phyloP scores from a whole-genome alignment of 2,113 vertebrate species.

The Brienomyrus longianalis region DNA sequence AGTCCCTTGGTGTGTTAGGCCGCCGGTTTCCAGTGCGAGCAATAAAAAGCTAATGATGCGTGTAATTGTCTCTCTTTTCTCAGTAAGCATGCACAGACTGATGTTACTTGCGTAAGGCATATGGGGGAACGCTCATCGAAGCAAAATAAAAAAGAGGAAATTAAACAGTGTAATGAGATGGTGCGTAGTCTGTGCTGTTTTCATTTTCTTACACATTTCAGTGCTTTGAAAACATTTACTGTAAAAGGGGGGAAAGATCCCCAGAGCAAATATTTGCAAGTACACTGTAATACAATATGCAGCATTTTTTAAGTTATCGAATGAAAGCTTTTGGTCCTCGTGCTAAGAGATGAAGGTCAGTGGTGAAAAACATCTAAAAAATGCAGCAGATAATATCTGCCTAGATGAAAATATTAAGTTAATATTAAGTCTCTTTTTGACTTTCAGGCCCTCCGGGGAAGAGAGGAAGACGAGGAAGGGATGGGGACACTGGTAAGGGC shows the following conservation, averaged over 20 bases:
- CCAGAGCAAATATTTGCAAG: conserved; percentile 15
- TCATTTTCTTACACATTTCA: background rate
- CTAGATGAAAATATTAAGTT: conserved; percentile 18
- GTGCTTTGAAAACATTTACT: background rate
- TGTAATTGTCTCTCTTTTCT: conserved; percentile 52
- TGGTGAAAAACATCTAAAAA: conserved; percentile 21
- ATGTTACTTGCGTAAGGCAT: conserved; percentile 31
- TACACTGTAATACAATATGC: conserved; percentile 18
- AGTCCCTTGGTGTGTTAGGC: conserved; percentile 28
- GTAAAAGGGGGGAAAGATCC: conserved; percentile 7
- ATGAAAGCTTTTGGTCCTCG: background rate
- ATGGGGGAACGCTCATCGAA: conserved; percentile 20
- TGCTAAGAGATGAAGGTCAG: background rate
- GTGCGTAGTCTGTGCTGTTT: background rate
- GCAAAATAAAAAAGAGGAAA: conserved; percentile 24
- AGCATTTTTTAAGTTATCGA: background rate
- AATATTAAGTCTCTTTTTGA: conserved; percentile 30
- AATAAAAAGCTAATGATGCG: conserved; percentile 45
- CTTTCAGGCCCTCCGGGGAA: conserved; percentile 91
- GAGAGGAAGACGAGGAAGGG: conserved; percentile 88
- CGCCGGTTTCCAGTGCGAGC: conserved; percentile 19
- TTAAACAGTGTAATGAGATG: background rate
- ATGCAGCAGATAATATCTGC: conserved; percentile 25
- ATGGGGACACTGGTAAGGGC: conserved; percentile 86
- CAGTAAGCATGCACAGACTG: conserved; percentile 34